These are phyloP conservation scores for Amphiprion clarkii DNA, from an alignment of 2,797 vertebrate genomes.

Conservation along the genomic window DNA sequence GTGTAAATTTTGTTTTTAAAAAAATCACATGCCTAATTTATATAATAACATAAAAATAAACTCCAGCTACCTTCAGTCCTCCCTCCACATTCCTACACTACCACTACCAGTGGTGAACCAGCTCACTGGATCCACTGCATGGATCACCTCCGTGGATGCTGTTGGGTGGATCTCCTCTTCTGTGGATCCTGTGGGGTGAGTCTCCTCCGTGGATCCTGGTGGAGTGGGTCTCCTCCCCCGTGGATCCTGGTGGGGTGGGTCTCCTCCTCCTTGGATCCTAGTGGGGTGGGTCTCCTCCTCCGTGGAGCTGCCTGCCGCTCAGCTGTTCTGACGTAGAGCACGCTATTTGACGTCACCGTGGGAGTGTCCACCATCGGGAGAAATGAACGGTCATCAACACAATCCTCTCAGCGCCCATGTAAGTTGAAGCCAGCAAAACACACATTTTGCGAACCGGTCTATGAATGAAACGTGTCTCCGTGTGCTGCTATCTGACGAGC, in stretches of 20 bases:
- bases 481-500: background rate
- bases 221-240: background rate
- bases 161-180: too few relatives aligned
- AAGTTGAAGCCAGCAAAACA: constrained; percentile 77
- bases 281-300: background rate
- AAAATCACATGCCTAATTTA: too few relatives aligned
- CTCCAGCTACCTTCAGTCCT: too few relatives aligned
- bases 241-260: too few relatives aligned
- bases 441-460: constrained; percentile 29
- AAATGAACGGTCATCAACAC: constrained; percentile 88
- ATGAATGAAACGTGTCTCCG: constrained; percentile 52
- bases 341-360: constrained; percentile 86
- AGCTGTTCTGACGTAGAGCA: constrained; percentile 74
- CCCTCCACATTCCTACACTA: too few relatives aligned
- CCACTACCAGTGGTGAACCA: too few relatives aligned
- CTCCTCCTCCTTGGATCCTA: background rate
- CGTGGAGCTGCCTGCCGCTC: constrained; percentile 22
- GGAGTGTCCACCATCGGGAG: constrained; percentile 83
- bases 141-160: too few relatives aligned
- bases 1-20: too few relatives aligned
- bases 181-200: background rate
- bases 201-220: background rate
- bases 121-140: too few relatives aligned
- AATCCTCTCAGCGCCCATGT: constrained; percentile 84
- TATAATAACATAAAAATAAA: too few relatives aligned